Percentiles rank a stretch among this genome's conserved stretches.
These are phyloP conservation scores for Cirrhinus molitorella DNA, from an alignment of 2,797 vertebrate species.

Conservation along the genomic window DNA sequence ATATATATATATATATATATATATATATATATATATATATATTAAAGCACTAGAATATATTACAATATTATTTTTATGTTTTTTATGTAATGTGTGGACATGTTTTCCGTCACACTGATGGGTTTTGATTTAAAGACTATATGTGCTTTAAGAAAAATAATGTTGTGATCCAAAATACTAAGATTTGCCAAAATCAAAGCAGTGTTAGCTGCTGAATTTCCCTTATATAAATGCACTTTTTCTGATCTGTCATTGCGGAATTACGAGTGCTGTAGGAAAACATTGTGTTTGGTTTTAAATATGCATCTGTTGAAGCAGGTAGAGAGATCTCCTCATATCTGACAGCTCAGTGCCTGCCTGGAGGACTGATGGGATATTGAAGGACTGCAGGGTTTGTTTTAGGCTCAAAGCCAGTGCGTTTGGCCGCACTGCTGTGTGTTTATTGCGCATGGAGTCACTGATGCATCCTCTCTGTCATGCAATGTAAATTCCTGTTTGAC, in stretches of 20 bases:
- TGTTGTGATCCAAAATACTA: not conserved
- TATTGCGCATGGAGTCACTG: not conserved
- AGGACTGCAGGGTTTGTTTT: conserved; percentile 31
- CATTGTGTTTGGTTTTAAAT: conserved; percentile 50
- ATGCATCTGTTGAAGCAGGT: conserved; percentile 51
- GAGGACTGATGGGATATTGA: conserved; percentile 34
- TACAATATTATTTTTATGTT: not conserved
- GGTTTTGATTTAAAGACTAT: not conserved
- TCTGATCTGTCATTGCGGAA: not conserved
- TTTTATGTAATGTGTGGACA: not conserved
- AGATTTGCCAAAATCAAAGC: not conserved
- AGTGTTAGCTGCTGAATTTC: not conserved
- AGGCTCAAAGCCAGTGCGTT: conserved; percentile 14
- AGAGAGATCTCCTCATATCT: conserved; percentile 31
- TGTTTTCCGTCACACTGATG: not conserved
- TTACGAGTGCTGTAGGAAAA: conserved; percentile 9
- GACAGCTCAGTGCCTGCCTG: conserved; percentile 29
- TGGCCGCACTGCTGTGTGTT: not conserved
- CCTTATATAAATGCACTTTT: not conserved
- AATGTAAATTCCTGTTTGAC: conserved; percentile 25
- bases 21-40: no score
- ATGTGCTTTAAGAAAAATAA: not conserved
- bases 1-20: no score
- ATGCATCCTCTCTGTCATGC: conserved; percentile 11
- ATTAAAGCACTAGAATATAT: not conserved